Evolutionary conservation across 2,888 invertebrate species (phyloP), one percentile per base, ranked within the genome.

Genomic region (Sclerodermus sp.): DNA sequence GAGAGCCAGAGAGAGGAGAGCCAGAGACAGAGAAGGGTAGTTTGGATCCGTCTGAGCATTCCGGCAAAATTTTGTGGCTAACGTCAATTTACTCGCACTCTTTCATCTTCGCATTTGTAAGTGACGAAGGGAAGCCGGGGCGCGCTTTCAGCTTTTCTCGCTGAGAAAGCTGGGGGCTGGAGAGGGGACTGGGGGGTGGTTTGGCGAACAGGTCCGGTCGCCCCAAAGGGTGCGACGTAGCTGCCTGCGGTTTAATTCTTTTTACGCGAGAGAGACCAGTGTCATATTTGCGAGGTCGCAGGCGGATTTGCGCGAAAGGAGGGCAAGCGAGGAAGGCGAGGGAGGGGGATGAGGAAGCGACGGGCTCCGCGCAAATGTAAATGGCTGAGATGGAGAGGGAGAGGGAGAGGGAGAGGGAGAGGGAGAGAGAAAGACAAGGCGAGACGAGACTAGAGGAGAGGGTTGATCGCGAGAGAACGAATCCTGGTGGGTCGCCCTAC

Each of bases 231-330:
- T 45, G 54, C 57, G 60, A 60, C 60, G 39, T 59, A 63, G 53
- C 63, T 60, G 53, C 52, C 63, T 60, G 53, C 52, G 55, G 55
- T 62, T 62, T 51, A 62, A 60, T 60, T 63, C 52, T 60, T 49
- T 53, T 47, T 47, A 15, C 32, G 17, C 4, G 23, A 8, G 23
- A 8, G 8, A 23, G 23, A 13, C 42, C 57, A 60, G 62, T 57
- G 55, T 55, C 60, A 54, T 56, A 53, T 67, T 64, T 58, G 52
- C 59, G 59, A 58, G 57, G 50, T 49, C 48, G 52, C 23, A 55
- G 52, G 43, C 30, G 8, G 6, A 23, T 18, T 43, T 23, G 8
- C 48, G 50, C 37, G 15, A 40, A 30, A 42, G 47, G 43, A 30
- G 45, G 45, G 56, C 17, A 44, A 47, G 55, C 45, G 50, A 57